phyloP scores from a whole-genome alignment of 2,113 vertebrate genomes.

The Paracanthobrama guichenoti region DNA sequence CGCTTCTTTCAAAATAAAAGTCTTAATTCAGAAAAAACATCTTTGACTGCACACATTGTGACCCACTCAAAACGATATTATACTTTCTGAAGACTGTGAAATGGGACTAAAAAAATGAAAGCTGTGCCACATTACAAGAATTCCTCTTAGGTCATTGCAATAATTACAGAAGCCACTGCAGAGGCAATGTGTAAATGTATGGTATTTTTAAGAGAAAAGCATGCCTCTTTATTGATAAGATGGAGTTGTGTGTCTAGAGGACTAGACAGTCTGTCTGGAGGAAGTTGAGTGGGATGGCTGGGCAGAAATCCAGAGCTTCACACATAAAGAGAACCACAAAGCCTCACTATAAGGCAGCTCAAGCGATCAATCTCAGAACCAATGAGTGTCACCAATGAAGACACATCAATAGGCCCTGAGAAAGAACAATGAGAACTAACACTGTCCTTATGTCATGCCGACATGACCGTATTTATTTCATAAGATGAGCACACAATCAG shows the following conservation, averaged over 20 bases:
- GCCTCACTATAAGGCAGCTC: neutral
- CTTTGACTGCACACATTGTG: no score
- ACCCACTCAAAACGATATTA: neutral
- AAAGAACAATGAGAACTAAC: neutral
- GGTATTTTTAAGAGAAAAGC: neutral
- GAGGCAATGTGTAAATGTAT: neutral
- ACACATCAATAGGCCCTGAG: neutral
- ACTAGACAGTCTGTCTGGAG: constrained; percentile 34
- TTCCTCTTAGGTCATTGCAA: neutral
- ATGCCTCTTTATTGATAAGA: constrained; percentile 13
- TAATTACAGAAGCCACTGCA: constrained; percentile 17
- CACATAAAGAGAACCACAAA: constrained; percentile 33
- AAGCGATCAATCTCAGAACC: constrained; percentile 15
- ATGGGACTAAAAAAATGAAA: neutral
- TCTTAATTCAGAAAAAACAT: no score
- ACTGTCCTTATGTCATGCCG: neutral
- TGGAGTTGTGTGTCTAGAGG: constrained; percentile 6
- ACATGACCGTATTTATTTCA: neutral
- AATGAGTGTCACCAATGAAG: neutral
- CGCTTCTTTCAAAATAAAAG: no score
- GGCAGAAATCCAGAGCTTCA: constrained; percentile 30
- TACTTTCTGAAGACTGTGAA: neutral
- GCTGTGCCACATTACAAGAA: neutral
- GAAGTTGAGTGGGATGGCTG: constrained; percentile 25
- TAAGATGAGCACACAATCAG: neutral